Evolutionary conservation across 2,888 invertebrate genomes (phyloP), one percentile per base, ranked within the genome.

Genomic region (Hirtodrosophila confusa): DNA sequence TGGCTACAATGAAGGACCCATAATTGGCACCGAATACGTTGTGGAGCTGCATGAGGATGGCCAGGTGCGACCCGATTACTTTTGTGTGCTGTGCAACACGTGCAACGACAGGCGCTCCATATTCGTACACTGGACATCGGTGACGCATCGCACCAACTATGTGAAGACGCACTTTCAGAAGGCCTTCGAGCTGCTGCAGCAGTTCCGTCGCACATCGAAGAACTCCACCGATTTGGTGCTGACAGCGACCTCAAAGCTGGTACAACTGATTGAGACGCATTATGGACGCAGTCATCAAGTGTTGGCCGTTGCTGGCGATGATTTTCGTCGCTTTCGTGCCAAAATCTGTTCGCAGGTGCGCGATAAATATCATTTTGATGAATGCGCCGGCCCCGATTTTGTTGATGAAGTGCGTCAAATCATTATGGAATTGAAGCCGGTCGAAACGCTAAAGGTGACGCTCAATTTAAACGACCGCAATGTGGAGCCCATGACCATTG

Each of bases 61-160:
- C 6, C 94, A 94, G 70, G 93, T 93, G 86, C 96, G 96, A 90
- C 95, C 96, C 0, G 92, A 93, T 50, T 97, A 97, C 91, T 92
- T 94, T 50, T 97, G 97, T 91, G 93, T 95, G 75, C 92, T 97
- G 67, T 97, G 97, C 90, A 94, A 94, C 85, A 96, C 96, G 90
- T 94, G 95, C 77, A 96, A 96, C 37, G 95, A 96, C 89, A 95
- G 95, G 27, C 93, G 95, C 44, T 96, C 95, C 50, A 95, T 96
- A 75, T 93, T 96, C 90, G 94, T 94, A 71, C 97, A 97, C 90
- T 93, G 96, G 88, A 94, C 95, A 17, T 95, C 96, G 89, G 95
- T 94, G 90, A 94, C 95, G 91, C 97, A 97, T 89, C 93, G 95
- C 10, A 92, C 93, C 84, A 94, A 95, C 88, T 97, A 95, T 90